Evolutionary conservation across 2,113 vertebrate species (phyloP).

Genomic region (Periophthalmodon schlosseri): DNA sequence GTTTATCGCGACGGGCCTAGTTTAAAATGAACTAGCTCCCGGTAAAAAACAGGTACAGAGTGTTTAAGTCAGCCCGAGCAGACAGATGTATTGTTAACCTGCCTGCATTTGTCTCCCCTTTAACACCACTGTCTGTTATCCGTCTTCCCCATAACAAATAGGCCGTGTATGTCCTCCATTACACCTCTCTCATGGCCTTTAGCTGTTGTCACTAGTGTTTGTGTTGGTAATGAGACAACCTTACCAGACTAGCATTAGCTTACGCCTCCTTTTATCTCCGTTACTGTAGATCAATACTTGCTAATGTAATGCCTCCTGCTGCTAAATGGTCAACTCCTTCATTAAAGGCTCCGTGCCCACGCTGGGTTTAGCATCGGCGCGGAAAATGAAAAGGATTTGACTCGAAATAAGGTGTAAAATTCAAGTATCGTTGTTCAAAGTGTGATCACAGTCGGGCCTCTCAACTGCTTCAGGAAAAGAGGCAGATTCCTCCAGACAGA

Average conservation of each 20-base stretch:
- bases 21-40: too few species aligned
- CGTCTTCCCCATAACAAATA: not conserved
- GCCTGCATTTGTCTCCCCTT: not conserved
- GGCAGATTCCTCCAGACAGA: not conserved
- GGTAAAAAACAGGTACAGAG: too few species aligned
- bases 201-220: not conserved
- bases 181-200: not conserved
- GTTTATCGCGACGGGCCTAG: too few species aligned
- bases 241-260: not conserved
- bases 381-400: not conserved
- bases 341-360: not conserved
- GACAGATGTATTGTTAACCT: not conserved
- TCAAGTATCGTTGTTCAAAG: not conserved
- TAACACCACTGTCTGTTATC: not conserved
- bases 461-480: not conserved
- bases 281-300: not conserved
- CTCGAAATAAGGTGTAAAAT: not conserved
- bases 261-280: conserved; percentile 1
- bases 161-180: not conserved
- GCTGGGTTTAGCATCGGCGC: not conserved
- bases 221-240: conserved; percentile 6
- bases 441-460: conserved; percentile 6
- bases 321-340: not conserved
- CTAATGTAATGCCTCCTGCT: conserved; percentile 7
- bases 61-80: not conserved